Evolutionary conservation across 2,888 invertebrate species (phyloP).

Genomic region (Nowickia ferox): DNA sequence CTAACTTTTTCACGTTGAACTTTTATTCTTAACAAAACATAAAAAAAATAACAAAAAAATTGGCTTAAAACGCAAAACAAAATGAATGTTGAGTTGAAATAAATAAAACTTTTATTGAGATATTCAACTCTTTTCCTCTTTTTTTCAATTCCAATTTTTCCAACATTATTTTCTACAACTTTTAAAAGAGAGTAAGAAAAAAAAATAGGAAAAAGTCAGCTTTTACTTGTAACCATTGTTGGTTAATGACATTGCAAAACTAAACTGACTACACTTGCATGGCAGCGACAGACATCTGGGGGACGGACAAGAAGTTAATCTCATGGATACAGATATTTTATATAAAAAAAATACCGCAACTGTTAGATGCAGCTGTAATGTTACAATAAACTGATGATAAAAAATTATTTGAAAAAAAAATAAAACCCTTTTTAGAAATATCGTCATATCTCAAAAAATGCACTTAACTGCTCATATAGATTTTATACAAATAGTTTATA

Average conservation of each 20-base stretch:
- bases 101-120: slow-evolving; percentile 48
- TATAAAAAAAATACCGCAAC: slow-evolving; percentile 35
- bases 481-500: too few relatives aligned
- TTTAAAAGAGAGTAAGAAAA: not conserved
- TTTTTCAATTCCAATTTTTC: slow-evolving; percentile 3
- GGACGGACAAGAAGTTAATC: slow-evolving; percentile 13
- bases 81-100: slow-evolving; percentile 16
- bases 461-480: too few relatives aligned
- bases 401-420: not conserved
- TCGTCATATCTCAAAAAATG: too few relatives aligned
- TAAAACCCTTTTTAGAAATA: too few relatives aligned
- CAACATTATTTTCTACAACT: not conserved
- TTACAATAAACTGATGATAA: slow-evolving; percentile 23
- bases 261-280: slow-evolving; percentile 39
- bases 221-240: slow-evolving; percentile 62
- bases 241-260: slow-evolving; percentile 68
- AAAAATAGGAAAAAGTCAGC: slow-evolving; percentile 27
- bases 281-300: not conserved
- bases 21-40: not conserved
- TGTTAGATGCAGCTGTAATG: slow-evolving; percentile 40
- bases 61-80: not conserved
- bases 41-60: not conserved
- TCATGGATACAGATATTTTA: slow-evolving; percentile 27
- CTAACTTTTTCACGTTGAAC: not conserved
- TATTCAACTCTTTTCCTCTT: slow-evolving; percentile 1